A percentile compares a stretch with the other conserved stretches of the same genome.
Conservation (phyloP, 1,140 invertebrate genomes). For the Drosophila sechellia region DNA sequence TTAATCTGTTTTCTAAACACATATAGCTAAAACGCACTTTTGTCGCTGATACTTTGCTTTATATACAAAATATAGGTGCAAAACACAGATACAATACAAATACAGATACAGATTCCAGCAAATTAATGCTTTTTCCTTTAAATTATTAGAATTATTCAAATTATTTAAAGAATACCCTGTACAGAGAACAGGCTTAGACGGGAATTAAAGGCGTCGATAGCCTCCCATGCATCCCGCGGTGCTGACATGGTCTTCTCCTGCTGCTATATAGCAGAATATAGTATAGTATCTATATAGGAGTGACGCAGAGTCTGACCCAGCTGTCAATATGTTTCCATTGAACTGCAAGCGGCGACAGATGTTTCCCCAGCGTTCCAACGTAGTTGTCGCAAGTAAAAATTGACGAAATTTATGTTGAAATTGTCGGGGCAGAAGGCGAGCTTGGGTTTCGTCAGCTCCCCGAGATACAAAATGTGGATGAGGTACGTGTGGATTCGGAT, state of each 20-base stretch:
- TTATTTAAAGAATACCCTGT: conserved; percentile 13
- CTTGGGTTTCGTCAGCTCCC: conserved; percentile 25
- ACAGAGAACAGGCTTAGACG: conserved; percentile 25
- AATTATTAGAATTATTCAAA: not conserved
- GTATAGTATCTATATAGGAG: conserved; percentile 20
- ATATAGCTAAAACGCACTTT: too few relatives aligned
- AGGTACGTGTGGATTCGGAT: not conserved
- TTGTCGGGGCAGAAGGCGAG: conserved; percentile 69
- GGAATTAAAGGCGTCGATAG: conserved; percentile 43
- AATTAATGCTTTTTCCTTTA: too few relatives aligned
- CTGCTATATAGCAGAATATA: conserved; percentile 13
- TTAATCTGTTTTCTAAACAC: not conserved
- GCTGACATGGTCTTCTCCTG: conserved; percentile 41
- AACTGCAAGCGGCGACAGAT: conserved; percentile 66
- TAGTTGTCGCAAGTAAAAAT: conserved; percentile 76
- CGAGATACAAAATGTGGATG: not conserved
- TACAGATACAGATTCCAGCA: too few relatives aligned
- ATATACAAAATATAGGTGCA: not conserved
- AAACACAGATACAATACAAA: too few relatives aligned
- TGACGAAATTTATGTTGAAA: conserved; percentile 72
- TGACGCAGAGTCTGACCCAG: conserved; percentile 23
- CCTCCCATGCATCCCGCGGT: conserved; percentile 42
- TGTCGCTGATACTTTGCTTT: too few relatives aligned
- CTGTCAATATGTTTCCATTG: conserved; percentile 74
- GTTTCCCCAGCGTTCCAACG: conserved; percentile 45